Conservation (phyloP, 2,888 invertebrate genomes). For the Brenthis daphne region DNA sequence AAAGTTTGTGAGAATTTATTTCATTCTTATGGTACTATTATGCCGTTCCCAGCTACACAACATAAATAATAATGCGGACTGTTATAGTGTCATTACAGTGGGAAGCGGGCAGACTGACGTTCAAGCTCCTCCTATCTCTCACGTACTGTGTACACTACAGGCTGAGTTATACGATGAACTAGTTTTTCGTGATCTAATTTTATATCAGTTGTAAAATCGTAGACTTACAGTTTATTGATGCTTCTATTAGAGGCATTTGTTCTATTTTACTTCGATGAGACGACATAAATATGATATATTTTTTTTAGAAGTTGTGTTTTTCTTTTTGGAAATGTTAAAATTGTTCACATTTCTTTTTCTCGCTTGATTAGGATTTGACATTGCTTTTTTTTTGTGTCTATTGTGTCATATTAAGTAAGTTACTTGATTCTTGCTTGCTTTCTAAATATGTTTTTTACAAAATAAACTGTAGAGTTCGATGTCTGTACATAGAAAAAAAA, state of each 20-base stretch:
- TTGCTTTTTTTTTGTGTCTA: no score
- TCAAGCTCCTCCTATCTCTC: conserved; percentile 48
- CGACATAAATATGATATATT: neutral
- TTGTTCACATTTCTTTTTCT: no score
- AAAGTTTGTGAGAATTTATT: conserved; percentile 77
- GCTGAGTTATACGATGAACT: conserved; percentile 42
- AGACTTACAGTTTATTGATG: conserved; percentile 27
- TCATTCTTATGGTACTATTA: conserved; percentile 80
- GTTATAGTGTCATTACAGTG: conserved; percentile 79
- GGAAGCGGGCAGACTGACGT: conserved; percentile 67
- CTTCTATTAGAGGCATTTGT: conserved; percentile 10
- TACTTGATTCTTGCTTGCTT: no score
- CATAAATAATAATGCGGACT: conserved; percentile 80
- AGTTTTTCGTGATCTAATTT: conserved; percentile 43
- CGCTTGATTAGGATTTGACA: no score
- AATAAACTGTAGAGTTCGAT: no score
- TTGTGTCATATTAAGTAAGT: no score
- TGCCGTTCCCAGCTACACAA: conserved; percentile 79
- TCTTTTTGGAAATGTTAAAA: no score
- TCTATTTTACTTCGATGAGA: neutral
- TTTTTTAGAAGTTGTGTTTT: no score
- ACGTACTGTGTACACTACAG: conserved; percentile 45
- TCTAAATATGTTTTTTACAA: no score
- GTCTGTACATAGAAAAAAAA: no score
- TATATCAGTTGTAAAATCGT: conserved; percentile 38